Percentiles rank a stretch among this genome's conserved stretches.
Conservation (phyloP, 2,888 invertebrate species). For the Eupithecia subfuscata region DNA sequence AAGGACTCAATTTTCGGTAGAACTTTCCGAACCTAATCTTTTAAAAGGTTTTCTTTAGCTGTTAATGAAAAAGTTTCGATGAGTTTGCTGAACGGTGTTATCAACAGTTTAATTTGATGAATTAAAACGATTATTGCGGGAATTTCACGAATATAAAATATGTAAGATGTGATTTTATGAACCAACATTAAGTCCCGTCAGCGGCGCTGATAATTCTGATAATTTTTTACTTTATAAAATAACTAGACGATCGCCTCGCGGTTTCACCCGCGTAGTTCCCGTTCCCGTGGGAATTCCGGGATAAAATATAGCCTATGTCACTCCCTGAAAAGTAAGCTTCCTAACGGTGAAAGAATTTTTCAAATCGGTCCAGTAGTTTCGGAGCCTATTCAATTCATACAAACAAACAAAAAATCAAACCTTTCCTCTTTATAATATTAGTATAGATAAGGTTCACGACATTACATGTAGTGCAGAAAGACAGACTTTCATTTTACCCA, state of each 20-base stretch:
- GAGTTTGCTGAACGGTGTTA: constrained; percentile 43
- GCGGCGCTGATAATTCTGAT: neutral
- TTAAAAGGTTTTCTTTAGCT: constrained; percentile 54
- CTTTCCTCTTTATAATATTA: too few relatives aligned
- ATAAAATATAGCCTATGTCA: too few relatives aligned
- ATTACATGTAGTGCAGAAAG: neutral
- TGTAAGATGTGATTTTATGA: neutral
- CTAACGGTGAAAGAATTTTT: too few relatives aligned
- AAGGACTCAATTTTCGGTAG: constrained; percentile 43
- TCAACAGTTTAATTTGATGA: constrained; percentile 40
- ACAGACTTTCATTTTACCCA: constrained; percentile 34
- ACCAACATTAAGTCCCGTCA: neutral
- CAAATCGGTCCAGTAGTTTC: too few relatives aligned
- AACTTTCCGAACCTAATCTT: constrained; percentile 60
- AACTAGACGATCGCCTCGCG: too few relatives aligned
- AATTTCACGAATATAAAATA: neutral
- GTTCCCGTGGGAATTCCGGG: too few relatives aligned
- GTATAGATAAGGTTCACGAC: neutral
- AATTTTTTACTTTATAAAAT: neutral
- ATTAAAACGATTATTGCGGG: constrained; percentile 27
- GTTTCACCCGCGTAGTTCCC: too few relatives aligned
- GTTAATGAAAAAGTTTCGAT: constrained; percentile 57
- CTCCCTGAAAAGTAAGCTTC: too few relatives aligned
- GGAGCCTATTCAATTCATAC: too few relatives aligned
- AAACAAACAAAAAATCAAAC: too few relatives aligned